Conservation (phyloP, 2,888 invertebrate species). For the Caenorhabditis sp. region DNA sequence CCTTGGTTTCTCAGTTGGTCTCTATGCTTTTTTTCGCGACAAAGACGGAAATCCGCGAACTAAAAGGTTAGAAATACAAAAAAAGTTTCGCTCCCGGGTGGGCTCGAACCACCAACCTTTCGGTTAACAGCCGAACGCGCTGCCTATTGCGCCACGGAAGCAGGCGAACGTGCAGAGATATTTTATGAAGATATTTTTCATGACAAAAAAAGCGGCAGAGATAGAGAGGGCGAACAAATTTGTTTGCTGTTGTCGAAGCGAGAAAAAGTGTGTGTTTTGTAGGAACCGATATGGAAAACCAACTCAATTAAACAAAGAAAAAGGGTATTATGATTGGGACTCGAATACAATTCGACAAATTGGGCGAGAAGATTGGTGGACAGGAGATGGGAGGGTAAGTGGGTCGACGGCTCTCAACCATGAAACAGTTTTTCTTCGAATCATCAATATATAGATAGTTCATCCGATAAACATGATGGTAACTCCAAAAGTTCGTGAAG, state of each 20-base stretch:
- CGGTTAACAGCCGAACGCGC: conserved; percentile 71
- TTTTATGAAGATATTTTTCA: not conserved
- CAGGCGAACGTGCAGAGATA: conserved; percentile 2
- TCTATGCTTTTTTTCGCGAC: conserved; percentile 95
- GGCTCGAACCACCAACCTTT: conserved; percentile 71
- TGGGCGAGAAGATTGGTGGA: conserved; percentile 80
- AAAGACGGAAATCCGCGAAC: conserved; percentile 76
- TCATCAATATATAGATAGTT: conserved; percentile 74
- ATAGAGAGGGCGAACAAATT: not conserved
- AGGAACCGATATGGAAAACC: conserved; percentile 66
- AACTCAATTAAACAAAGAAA: conserved; percentile 57
- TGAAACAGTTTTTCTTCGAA: no score
- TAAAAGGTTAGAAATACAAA: conserved; percentile 45
- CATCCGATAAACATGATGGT: conserved; percentile 86
- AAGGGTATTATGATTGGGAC: conserved; percentile 84
- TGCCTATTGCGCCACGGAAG: conserved; percentile 58
- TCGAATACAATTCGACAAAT: conserved; percentile 84
- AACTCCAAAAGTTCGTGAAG: conserved; percentile 85
- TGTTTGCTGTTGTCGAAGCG: not conserved
- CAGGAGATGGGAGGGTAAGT: conserved; percentile 77
- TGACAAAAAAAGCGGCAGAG: not conserved
- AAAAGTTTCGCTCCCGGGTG: conserved; percentile 76
- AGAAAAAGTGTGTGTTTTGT: conserved; percentile 14
- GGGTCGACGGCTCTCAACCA: no score
- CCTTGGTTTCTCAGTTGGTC: conserved; percentile 91